These are phyloP conservation scores for Caenorhabditis sinica DNA, from an alignment of 2,888 invertebrate species.

Conservation along the genomic window DNA sequence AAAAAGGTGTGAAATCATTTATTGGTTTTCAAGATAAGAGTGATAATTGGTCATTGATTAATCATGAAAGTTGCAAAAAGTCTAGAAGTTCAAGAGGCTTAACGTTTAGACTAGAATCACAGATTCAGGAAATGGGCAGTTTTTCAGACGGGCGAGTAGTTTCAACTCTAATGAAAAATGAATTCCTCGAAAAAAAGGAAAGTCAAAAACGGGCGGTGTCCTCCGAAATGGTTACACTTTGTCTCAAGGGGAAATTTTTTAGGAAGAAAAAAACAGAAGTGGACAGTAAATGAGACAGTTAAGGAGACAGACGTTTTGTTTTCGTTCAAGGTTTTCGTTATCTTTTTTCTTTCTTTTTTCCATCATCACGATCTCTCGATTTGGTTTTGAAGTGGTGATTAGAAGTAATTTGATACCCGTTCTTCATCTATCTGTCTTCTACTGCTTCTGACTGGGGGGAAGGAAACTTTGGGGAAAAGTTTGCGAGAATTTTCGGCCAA, in stretches of 20 bases:
- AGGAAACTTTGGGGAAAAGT: background rate
- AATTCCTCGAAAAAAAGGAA: background rate
- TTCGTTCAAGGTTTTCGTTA: constrained; percentile 13
- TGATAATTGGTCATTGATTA: background rate
- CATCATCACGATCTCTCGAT: background rate
- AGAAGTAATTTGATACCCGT: constrained; percentile 11
- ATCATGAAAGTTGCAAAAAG: background rate
- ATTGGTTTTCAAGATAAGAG: constrained; percentile 23
- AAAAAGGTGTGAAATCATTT: constrained; percentile 37
- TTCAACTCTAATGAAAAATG: background rate
- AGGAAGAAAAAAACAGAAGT: background rate
- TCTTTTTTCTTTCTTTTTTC: too few relatives aligned
- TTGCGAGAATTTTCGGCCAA: too few relatives aligned
- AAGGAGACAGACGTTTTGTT: constrained; percentile 8
- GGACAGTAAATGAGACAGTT: background rate
- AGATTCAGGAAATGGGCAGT: background rate
- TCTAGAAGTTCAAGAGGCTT: too few relatives aligned
- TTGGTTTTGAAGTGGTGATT: background rate
- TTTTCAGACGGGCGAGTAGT: too few relatives aligned
- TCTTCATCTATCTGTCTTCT: constrained; percentile 4
- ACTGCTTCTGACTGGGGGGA: background rate
- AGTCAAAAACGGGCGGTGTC: constrained; percentile 8
- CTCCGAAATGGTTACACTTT: background rate
- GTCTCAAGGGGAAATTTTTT: background rate
- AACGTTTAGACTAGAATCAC: too few relatives aligned